Base-by-base conservation (phyloP, 2,113 vertebrate species). In the Anolis sagrei region DNA sequence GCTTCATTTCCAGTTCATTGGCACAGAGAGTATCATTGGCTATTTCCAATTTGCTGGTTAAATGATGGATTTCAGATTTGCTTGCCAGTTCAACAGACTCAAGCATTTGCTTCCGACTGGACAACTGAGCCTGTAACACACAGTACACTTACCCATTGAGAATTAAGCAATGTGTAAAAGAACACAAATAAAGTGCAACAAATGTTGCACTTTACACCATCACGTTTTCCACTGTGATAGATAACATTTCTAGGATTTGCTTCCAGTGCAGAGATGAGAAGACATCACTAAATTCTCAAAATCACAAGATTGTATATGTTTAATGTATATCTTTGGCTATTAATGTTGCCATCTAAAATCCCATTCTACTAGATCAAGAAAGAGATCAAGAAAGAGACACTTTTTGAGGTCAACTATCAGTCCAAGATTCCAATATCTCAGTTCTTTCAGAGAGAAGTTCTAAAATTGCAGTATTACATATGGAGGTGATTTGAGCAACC, bases 1-100 rank as follows among this genome's bases (percentile, higher is more conserved):
- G 95, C 83, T 98, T 96, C 92, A 98, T 93, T 84, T 98, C 97
- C 75, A 98, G 78, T 92, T 99, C 96, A 5, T 97, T 97, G 82
- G 96, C 93, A 92, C 96, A 96, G 87, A 98, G 91, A 13, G 95
- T 95, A 88, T 95, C 96, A 69, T 96, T 97, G 78, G 97, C 96
- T 80, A 95, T 96, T 90, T 97, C 96, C 90, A 99, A 94, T 88
- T 97, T 96, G 83, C 93, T 87, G 61, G 77, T 94, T 78, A 99
- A 90, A 68, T 91, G 96, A 89, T 98, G 97, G 75, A 97, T 94
- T 95, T 98, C 96, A 0, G 93, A 96, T 19, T 88, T 95, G 87
- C 96, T 97, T 36, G 95, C 95, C 87, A 96, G 84, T 87, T 97
- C 97, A 83, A 96, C 94, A 2, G 94, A 96, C 76, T 98, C 97